Evolutionary conservation across 2,888 invertebrate species (phyloP).

Genomic region (Drosophila sordidula): DNA sequence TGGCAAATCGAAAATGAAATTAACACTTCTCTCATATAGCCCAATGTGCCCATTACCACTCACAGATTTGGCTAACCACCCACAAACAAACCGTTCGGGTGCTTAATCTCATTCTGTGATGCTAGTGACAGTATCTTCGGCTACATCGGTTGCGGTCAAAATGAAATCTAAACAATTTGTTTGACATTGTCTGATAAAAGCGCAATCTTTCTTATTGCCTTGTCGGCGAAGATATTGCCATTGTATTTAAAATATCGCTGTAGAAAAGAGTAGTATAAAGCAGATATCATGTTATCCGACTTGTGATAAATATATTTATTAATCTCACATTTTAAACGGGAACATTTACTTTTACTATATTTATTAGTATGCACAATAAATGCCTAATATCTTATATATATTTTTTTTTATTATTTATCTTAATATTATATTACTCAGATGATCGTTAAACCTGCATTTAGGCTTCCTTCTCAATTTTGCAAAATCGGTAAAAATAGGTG

Average conservation of each 20-base stretch:
- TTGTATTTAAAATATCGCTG: background rate
- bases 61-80: conserved; percentile 26
- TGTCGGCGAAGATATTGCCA: background rate
- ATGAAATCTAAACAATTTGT: conserved; percentile 81
- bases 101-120: conserved; percentile 28
- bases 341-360: background rate
- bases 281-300: too few species aligned
- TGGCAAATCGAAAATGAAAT: conserved; percentile 82
- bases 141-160: conserved; percentile 60
- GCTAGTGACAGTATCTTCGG: conserved; percentile 38
- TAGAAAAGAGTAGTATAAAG: too few species aligned
- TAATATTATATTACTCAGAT: too few species aligned
- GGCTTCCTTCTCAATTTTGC: too few species aligned
- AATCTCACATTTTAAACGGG: too few species aligned
- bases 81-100: conserved; percentile 41
- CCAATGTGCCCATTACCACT: conserved; percentile 17
- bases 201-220: conserved; percentile 24
- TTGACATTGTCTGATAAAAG: conserved; percentile 72
- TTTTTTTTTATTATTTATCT: too few species aligned
- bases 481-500: too few species aligned
- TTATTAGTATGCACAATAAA: background rate
- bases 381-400: too few species aligned
- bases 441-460: too few species aligned
- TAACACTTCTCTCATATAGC: conserved; percentile 59
- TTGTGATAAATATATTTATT: too few species aligned